Evolutionary conservation across 2,888 invertebrate genomes (phyloP).

Genomic region (Caradrina clavipalpis): DNA sequence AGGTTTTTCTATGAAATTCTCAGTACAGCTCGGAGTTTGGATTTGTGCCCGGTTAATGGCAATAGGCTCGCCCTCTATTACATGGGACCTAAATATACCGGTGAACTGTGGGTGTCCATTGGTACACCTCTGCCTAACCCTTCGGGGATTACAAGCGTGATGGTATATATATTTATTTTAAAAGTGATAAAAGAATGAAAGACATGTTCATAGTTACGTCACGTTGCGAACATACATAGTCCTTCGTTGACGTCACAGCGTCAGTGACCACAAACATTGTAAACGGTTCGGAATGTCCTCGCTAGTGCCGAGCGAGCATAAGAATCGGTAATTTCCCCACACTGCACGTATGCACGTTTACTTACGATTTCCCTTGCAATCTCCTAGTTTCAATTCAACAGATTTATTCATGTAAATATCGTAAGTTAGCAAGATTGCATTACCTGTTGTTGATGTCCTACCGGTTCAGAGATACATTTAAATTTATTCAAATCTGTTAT

Average conservation of each 20-base stretch:
- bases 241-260: not conserved
- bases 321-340: constrained; percentile 20
- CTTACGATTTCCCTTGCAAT: not conserved
- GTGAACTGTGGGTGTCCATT: too few relatives aligned
- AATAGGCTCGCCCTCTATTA: too few relatives aligned
- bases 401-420: constrained; percentile 19
- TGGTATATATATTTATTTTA: not conserved
- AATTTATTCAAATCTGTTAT: constrained; percentile 2
- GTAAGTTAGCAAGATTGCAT: constrained; percentile 1
- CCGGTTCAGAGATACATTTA: not conserved
- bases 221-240: not conserved
- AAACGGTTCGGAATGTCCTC: not conserved
- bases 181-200: not conserved
- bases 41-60: too few relatives aligned
- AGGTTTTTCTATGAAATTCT: too few relatives aligned
- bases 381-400: constrained; percentile 1
- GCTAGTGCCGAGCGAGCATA: constrained; percentile 15
- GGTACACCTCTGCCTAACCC: too few relatives aligned
- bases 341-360: not conserved
- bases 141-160: too few relatives aligned
- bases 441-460: not conserved
- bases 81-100: too few relatives aligned
- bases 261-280: constrained; percentile 6
- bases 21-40: too few relatives aligned
- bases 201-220: not conserved